Evolutionary conservation across 2,113 vertebrate genomes (phyloP).

Genomic region (Pycnonotus jocosus): DNA sequence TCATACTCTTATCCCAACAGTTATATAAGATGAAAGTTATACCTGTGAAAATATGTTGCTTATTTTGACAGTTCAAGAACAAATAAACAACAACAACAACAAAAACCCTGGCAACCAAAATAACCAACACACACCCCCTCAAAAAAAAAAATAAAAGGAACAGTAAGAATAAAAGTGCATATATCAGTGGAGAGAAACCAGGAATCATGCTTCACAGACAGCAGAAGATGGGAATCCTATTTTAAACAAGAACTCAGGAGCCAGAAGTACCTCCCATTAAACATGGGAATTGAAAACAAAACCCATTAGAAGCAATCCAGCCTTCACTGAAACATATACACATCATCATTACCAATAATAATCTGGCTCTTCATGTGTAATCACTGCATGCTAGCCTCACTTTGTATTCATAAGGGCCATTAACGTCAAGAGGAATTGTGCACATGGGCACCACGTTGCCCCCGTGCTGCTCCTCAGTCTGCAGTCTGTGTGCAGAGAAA

Average conservation of each 20-base stretch:
- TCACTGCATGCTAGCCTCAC: not conserved
- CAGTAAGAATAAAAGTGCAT: not conserved
- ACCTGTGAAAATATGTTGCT: not conserved
- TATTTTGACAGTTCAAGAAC: not conserved
- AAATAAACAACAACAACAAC: not conserved
- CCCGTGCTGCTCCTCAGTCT: accelerated
- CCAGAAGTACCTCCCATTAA: not conserved
- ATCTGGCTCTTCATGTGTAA: constrained; percentile 8
- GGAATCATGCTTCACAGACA: not conserved
- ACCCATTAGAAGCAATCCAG: constrained; percentile 7
- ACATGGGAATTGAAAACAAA: constrained; percentile 3
- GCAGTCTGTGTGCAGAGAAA: not conserved
- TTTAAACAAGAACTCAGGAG: not conserved
- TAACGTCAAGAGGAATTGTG: not conserved
- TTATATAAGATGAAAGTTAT: not conserved
- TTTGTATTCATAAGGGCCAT: not conserved
- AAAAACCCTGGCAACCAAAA: not conserved
- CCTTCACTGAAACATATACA: not conserved
- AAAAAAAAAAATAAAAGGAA: not conserved
- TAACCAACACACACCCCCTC: not conserved
- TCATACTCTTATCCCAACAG: not conserved
- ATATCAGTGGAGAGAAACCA: not conserved
- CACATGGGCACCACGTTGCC: not conserved
- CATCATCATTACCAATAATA: constrained; percentile 31
- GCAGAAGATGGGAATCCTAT: not conserved